Evolutionary conservation across 2,113 vertebrate genomes (phyloP).

Genomic region (Rhynchopsitta pachyrhyncha): DNA sequence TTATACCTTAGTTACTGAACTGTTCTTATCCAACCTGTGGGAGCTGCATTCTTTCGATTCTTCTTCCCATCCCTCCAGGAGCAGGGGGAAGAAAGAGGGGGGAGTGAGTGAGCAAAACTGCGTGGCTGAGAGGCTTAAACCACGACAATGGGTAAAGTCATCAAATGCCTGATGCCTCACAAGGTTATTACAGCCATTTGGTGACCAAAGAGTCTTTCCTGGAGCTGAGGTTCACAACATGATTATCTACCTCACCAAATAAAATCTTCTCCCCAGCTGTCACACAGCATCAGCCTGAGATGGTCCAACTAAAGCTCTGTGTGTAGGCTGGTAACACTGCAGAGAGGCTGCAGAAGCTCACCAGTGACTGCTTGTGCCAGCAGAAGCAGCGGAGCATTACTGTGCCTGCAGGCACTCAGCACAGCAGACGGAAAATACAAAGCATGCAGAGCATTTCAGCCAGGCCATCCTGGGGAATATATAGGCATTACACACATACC

Average conservation of each 20-base stretch:
- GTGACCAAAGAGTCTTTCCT: neutral
- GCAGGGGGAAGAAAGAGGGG: too few species aligned
- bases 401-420: neutral
- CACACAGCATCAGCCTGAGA: neutral
- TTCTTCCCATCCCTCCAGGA: too few species aligned
- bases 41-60: too few species aligned
- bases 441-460: neutral
- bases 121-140: too few species aligned
- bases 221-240: neutral
- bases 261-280: neutral
- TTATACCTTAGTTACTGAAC: too few species aligned
- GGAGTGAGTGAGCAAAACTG: too few species aligned
- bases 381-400: neutral
- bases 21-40: too few species aligned
- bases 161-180: neutral
- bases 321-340: fast-evolving
- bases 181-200: neutral
- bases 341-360: neutral
- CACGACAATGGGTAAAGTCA: neutral
- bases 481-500: neutral
- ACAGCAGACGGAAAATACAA: neutral
- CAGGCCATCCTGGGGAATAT: neutral
- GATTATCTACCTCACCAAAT: neutral
- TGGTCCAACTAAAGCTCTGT: neutral
- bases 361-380: neutral